These are phyloP conservation scores for Zootoca vivipara DNA, from an alignment of 2,113 vertebrate species.

Conservation along the genomic window DNA sequence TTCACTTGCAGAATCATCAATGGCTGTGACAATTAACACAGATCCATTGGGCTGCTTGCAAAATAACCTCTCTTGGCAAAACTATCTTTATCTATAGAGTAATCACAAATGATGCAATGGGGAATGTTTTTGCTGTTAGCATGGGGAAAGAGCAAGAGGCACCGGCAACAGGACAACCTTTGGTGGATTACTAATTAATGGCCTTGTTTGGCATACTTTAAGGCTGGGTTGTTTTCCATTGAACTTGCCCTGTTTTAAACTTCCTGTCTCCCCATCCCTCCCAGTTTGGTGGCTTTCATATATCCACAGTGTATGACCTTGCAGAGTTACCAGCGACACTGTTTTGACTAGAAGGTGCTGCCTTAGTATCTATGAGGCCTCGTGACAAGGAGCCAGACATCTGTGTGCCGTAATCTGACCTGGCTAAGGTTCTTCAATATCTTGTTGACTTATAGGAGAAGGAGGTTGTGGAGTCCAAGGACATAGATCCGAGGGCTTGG, in stretches of 20 bases:
- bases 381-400: neutral
- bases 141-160: slow-evolving; percentile 47
- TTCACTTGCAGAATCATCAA: neutral
- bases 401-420: neutral
- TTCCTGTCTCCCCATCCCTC: neutral
- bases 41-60: slow-evolving; percentile 12
- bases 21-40: neutral
- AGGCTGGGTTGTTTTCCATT: slow-evolving; percentile 19
- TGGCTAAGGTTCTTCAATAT: neutral
- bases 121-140: slow-evolving; percentile 49
- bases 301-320: neutral
- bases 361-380: neutral
- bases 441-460: neutral
- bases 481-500: neutral
- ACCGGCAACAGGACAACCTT: slow-evolving; percentile 10
- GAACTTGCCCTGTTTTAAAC: neutral
- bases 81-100: slow-evolving; percentile 39
- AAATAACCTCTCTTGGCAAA: slow-evolving; percentile 28
- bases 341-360: neutral
- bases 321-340: neutral
- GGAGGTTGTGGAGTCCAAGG: neutral
- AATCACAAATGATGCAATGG: slow-evolving; percentile 59
- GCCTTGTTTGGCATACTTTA: slow-evolving; percentile 28
- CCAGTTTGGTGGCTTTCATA: neutral
- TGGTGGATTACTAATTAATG: slow-evolving; percentile 54